A percentile compares a stretch with the other conserved stretches of the same genome.
phyloP scores from a whole-genome alignment of 2,888 invertebrate species.

The Platynereis dumerilii region DNA sequence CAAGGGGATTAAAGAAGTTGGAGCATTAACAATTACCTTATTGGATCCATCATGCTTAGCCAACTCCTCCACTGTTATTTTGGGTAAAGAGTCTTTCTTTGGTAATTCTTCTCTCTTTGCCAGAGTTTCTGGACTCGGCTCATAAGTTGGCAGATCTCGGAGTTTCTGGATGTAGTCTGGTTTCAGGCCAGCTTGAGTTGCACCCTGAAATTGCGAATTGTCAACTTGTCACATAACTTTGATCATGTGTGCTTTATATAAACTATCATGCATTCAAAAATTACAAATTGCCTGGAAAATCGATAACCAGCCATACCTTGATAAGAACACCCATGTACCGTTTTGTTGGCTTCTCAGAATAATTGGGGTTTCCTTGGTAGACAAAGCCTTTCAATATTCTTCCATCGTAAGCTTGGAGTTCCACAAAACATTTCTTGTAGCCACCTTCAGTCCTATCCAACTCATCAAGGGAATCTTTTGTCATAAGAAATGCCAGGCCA shows the following conservation, averaged over 20 bases:
- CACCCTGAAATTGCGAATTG: neutral
- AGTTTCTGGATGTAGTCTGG: conserved; percentile 14
- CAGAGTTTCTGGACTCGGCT: conserved; percentile 3
- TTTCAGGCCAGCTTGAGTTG: conserved; percentile 12
- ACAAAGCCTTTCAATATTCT: conserved; percentile 12
- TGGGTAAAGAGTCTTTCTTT: neutral
- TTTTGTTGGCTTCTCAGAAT: neutral
- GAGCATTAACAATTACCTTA: too few species aligned
- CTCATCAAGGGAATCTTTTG: conserved; percentile 10
- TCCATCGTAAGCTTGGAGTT: conserved; percentile 14
- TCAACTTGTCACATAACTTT: too few species aligned
- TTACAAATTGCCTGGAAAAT: too few species aligned
- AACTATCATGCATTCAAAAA: too few species aligned
- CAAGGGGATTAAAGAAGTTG: too few species aligned
- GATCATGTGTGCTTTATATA: too few species aligned
- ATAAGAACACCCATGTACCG: conserved; percentile 14
- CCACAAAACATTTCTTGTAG: conserved; percentile 12
- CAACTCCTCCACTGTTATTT: conserved; percentile 1
- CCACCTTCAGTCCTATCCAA: conserved; percentile 16
- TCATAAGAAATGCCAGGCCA: conserved; percentile 14
- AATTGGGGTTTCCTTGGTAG: conserved; percentile 6
- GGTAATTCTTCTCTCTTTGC: conserved; percentile 4
- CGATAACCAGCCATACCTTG: too few species aligned
- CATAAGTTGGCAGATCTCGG: conserved; percentile 3
- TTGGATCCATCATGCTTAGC: conserved; percentile 1